These are phyloP conservation scores for Microplitis mediator DNA, from an alignment of 1,140 invertebrate genomes.

Conservation along the genomic window DNA sequence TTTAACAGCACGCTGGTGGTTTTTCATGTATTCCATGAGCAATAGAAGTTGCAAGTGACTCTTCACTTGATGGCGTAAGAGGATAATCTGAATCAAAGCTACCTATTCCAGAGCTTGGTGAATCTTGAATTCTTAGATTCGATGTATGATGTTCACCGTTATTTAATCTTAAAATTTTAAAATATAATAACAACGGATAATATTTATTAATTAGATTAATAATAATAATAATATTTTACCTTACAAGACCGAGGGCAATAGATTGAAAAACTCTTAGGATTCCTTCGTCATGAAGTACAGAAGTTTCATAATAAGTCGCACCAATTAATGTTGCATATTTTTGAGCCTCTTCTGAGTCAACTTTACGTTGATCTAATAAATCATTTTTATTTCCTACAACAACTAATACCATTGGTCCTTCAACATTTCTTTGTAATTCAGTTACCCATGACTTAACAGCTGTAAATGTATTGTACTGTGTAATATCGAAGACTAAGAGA, in stretches of 20 bases:
- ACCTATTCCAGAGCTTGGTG: constrained; percentile 51
- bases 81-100: constrained; percentile 34
- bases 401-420: constrained; percentile 75
- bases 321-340: constrained; percentile 82
- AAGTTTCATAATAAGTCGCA: constrained; percentile 84
- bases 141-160: constrained; percentile 31
- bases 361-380: constrained; percentile 68
- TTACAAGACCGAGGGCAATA: constrained; percentile 67
- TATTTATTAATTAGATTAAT: not conserved
- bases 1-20: constrained; percentile 65
- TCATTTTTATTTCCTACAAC: constrained; percentile 89
- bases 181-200: not conserved
- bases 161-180: constrained; percentile 17
- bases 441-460: constrained; percentile 81
- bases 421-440: constrained; percentile 78
- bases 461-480: constrained; percentile 72
- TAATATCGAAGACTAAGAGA: constrained; percentile 86
- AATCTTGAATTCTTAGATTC: constrained; percentile 63
- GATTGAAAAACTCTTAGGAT: constrained; percentile 73
- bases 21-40: constrained; percentile 67
- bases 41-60: constrained; percentile 56
- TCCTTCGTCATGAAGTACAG: constrained; percentile 77
- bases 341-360: constrained; percentile 72
- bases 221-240: constrained; percentile 41
- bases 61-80: constrained; percentile 46